Base-by-base conservation (phyloP, 2,113 vertebrate genomes). In the Ceyx margarethae region DNA sequence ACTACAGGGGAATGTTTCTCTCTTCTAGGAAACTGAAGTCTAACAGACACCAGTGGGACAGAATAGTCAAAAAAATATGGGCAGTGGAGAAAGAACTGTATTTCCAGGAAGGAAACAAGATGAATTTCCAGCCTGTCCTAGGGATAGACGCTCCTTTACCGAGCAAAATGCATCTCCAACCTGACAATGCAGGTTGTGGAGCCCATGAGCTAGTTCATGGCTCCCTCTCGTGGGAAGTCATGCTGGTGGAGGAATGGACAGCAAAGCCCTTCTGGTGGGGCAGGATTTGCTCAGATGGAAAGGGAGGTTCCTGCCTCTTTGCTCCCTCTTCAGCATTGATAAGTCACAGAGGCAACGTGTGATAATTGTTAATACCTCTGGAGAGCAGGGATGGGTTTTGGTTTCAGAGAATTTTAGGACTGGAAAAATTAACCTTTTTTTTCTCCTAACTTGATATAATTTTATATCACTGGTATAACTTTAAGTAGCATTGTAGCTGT, bases 201-300 rank as follows among this genome's bases (percentile, higher is more conserved):
- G 53, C 20, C 23, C 10, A 6, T 79, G 37, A 81, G 54, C 74
- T 50, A 6, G 89, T 35, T 58, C 45, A 29, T 50, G 81, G 93
- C 95, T 89, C 94, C 95, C 94, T 89, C 95, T 95, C 37, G 94
- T 4, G 94, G 93, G 48, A 42, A 58, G 43, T 42, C 1, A 0
- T 1, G 3, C 13, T 54, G 72, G 21, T 2, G 2, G n/a, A 80
- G 11, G 14, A 16, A 20, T 21, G 28, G 48, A 42, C 5, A 14
- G 14, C 22, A 12, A 45, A 18, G 20, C 4, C 28, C 3, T 48
- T 19, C 12, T 15, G 4, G 4, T 3, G 13, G 35, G 5, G 9
- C 19, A 68, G 22, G 26, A 10, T 56, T 61, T 61, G 40, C 45
- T 57, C 7, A 0, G 20, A 3, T 5, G 28, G 28, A 26, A 23